Conservation (phyloP, 23 tunicate species). For the Diplosoma virens region DNA sequence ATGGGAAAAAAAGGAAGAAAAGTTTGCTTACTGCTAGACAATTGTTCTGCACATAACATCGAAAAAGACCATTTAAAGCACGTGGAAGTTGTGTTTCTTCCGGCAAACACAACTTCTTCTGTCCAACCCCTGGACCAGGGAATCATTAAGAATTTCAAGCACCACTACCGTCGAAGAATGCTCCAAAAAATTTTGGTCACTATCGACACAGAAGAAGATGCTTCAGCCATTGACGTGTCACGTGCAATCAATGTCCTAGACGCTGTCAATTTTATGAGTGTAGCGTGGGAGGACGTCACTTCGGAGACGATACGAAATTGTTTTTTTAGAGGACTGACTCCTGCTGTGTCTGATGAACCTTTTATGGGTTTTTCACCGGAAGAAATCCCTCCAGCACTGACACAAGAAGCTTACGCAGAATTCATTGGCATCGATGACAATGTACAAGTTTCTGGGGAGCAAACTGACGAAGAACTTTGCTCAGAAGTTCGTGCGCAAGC, state of each 20-base stretch:
- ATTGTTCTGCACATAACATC: conserved; percentile 21
- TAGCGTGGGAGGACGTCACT: conserved; percentile 8
- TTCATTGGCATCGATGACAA: not conserved
- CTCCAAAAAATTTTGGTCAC: no score
- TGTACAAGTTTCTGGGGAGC: not conserved
- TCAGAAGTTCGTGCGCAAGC: not conserved
- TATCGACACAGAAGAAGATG: conserved; percentile 14
- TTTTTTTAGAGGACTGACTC: conserved; percentile 30
- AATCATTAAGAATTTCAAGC: conserved; percentile 37
- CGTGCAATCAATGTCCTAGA: conserved; percentile 9
- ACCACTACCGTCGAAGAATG: no score
- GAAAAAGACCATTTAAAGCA: no score
- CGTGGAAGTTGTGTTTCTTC: conserved; percentile 24
- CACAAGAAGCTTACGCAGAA: not conserved
- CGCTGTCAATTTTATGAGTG: conserved; percentile 19
- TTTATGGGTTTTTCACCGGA: conserved; percentile 15
- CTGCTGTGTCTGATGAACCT: conserved; percentile 31
- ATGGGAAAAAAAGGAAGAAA: conserved; percentile 19
- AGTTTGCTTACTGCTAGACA: conserved; percentile 30
- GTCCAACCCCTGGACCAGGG: conserved; percentile 30
- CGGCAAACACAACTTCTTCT: conserved; percentile 33
- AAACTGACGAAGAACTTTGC: not conserved
- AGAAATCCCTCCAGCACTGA: conserved; percentile 13
- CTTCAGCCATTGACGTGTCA: conserved; percentile 28
- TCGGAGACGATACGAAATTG: conserved; percentile 23